Conservation (phyloP, 2,113 vertebrate genomes). For the Sebastes fasciatus region DNA sequence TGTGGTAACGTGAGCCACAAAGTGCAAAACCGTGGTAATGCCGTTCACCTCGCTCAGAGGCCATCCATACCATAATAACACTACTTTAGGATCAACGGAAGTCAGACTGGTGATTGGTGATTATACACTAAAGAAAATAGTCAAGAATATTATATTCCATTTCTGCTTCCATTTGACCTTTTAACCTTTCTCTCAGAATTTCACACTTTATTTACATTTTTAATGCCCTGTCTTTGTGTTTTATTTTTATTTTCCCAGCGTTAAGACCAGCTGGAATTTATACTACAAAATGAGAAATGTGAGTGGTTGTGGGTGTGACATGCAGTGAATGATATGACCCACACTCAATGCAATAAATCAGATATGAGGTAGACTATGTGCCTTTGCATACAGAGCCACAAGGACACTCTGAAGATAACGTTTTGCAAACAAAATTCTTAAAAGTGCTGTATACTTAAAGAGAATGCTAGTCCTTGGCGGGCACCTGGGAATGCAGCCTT, state of each 20-base stretch:
- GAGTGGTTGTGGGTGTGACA: not conserved
- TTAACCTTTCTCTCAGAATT: not conserved
- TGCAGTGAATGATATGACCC: conserved; percentile 32
- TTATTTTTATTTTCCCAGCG: conserved; percentile 6
- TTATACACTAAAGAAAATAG: too few species aligned
- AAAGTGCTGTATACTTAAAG: conserved; percentile 10
- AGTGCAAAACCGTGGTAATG: too few species aligned
- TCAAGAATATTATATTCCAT: too few species aligned
- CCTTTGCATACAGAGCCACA: conserved; percentile 25
- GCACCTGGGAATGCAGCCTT: not conserved
- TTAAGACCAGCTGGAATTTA: conserved; percentile 26
- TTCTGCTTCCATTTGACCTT: too few species aligned
- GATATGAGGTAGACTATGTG: conserved; percentile 17
- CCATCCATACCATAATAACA: too few species aligned
- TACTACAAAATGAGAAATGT: conserved; percentile 27
- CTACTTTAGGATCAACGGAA: too few species aligned
- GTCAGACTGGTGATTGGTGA: too few species aligned
- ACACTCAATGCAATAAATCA: conserved; percentile 37
- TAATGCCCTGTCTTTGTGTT: not conserved
- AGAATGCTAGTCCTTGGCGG: not conserved
- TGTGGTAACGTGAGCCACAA: too few species aligned
- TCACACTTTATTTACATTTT: not conserved
- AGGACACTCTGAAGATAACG: conserved; percentile 20
- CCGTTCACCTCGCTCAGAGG: too few species aligned
- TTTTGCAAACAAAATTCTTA: conserved; percentile 10